A percentile compares a stretch with the other conserved stretches of the same genome.
Evolutionary conservation across 37 sponge, comb jelly and placozoan species (phyloP).

Genomic region (Hormiphora californensis): DNA sequence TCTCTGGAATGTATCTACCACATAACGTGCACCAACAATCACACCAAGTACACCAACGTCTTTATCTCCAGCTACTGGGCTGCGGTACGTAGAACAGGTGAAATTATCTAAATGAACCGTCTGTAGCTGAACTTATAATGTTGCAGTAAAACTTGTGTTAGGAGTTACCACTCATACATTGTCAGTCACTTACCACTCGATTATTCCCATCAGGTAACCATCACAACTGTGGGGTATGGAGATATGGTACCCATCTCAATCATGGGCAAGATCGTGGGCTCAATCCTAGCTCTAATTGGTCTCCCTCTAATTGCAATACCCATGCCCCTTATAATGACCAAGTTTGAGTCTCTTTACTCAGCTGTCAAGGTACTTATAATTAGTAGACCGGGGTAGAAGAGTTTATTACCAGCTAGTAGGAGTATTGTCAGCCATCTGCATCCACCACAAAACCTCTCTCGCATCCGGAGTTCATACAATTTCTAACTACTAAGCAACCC

Average conservation of each 20-base stretch:
- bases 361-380: neutral
- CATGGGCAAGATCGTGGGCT: slow-evolving; percentile 15
- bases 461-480: too few relatives aligned
- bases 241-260: neutral
- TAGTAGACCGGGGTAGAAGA: too few relatives aligned
- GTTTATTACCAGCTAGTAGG: too few relatives aligned
- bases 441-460: too few relatives aligned
- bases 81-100: slow-evolving; percentile 17
- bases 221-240: slow-evolving; percentile 24
- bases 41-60: neutral
- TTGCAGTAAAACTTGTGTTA: too few relatives aligned
- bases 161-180: too few relatives aligned
- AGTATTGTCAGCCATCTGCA: too few relatives aligned
- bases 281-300: slow-evolving; percentile 17
- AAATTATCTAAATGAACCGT: too few relatives aligned
- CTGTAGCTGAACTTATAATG: too few relatives aligned
- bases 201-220: slow-evolving; percentile 24
- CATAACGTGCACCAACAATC: neutral
- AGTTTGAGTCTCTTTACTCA: slow-evolving; percentile 17
- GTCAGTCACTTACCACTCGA: too few relatives aligned
- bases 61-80: slow-evolving; percentile 32
- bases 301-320: slow-evolving; percentile 24
- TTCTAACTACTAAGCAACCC: too few relatives aligned
- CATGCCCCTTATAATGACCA: slow-evolving; percentile 31
- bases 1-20: neutral